A percentile compares a stretch with the other conserved stretches of the same genome.
Conservation (phyloP, 2,797 vertebrate species). For the Anguilla marmorata region DNA sequence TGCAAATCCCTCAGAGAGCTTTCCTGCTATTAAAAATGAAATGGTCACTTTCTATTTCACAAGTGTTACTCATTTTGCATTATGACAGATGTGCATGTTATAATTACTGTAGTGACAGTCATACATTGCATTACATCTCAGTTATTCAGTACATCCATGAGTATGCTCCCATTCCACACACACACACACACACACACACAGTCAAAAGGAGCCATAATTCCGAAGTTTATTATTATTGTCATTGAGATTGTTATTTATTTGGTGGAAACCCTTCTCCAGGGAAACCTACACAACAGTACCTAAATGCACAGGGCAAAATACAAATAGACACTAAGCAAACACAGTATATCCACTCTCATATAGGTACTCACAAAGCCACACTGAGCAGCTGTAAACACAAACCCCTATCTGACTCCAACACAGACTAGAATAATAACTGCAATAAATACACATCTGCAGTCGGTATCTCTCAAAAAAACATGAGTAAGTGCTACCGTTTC, state of each 20-base stretch:
- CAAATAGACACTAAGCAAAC: constrained; percentile 4
- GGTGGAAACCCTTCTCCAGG: not conserved
- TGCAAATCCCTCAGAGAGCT: not conserved
- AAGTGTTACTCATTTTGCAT: not conserved
- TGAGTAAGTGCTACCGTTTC: not conserved
- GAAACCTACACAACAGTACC: not conserved
- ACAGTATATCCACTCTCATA: not conserved
- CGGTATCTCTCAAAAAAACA: not conserved
- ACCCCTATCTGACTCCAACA: not conserved
- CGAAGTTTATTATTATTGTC: not conserved
- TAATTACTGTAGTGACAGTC: not conserved
- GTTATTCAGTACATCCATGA: not conserved
- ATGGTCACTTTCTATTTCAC: not conserved
- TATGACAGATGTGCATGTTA: not conserved
- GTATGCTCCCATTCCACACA: not conserved
- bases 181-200: not conserved
- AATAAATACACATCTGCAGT: not conserved
- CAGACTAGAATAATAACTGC: not conserved
- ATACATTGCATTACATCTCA: not conserved
- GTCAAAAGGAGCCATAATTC: not conserved
- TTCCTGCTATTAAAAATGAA: not conserved
- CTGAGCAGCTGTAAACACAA: not conserved
- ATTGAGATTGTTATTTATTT: not conserved
- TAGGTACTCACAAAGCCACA: constrained; percentile 1
- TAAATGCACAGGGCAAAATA: not conserved